Evolutionary conservation across 2,113 vertebrate species (phyloP), one percentile per base, ranked within the genome.

Genomic region (Daboia siamensis): DNA sequence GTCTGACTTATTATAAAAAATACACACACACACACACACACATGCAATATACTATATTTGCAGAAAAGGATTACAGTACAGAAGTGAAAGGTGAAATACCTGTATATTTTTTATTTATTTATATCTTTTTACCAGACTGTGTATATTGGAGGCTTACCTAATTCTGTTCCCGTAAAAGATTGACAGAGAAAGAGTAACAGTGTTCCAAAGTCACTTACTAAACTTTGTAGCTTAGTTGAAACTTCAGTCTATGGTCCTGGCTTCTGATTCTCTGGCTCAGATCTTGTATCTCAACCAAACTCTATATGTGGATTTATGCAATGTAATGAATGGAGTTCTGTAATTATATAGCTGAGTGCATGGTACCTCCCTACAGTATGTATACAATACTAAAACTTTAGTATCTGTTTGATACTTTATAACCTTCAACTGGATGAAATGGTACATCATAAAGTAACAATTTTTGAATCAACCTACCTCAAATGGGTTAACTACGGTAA

Each of bases 1-100:
- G 33, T 89, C 3, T 93, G 39, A 93, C 88, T 57, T 95, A 87
- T 21, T 54, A 90, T 57, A 88, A 91, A 93, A 91, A 57, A n/a
- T 52, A 26, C 52, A 61, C 74, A 80, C 0, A 6, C 15, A 39
- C 33, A 88, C 3, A 39, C n/a, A n/a, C n/a, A 59, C n/a, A 24
- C 54, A 55, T 39, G 21, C 9, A 55, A 39, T n/a, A 52, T 44
- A 39, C 23, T 24, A 52, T 39, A 51, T 87, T 91, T 87, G 0
- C 29, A 87, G 21, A 64, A 57, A 91, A 52, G 6, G 17, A 44
- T 29, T 48, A 39, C 3, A 39, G 15, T 74, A n/a, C 26, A 29
- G 26, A 12, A 9, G 48, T 64, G 23, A 90, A 90, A 17, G 13
- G 1, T 33, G 1, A 26, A 90, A 48, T 61, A 46, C 44, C 8